Base-by-base conservation (phyloP, 1,140 invertebrate species). In the Vollenhovia emeryi region DNA sequence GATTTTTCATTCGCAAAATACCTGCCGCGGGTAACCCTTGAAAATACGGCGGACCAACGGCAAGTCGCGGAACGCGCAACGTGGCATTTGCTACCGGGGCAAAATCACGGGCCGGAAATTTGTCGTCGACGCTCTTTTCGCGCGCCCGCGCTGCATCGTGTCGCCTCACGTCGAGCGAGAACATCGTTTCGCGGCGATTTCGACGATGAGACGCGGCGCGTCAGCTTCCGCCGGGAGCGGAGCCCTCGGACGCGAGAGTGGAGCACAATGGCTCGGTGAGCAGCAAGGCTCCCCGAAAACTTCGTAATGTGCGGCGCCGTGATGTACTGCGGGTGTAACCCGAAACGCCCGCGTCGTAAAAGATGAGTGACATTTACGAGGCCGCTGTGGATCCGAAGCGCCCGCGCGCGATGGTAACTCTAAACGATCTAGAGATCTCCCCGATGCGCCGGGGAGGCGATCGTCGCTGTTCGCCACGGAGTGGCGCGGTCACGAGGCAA, bases 281-380 rank as follows among this genome's bases (percentile, higher is more conserved):
- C 33, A 62, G 62, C 45, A 59, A 59, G 48, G 48, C 36, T 59
- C 33, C 36, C 71, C 68, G 36, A 85, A 66, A 88, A 89, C 30
- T 85, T 85, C 18, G n/a, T 76, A 71, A 71, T 45, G 33, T 13
- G 18, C 74, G 33, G 21, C 60, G n/a, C 7, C 24, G 36, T 74
- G 82, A 88, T 87, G 66, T 75, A 80, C 64, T 18, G 52, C 76
- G 71, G 45, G 33, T 43, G 75, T 59, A 84, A 78, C 45, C 57
- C 73, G 64, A 48, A 57, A 66, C 79, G 52, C n/a, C 24, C 82
- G 64, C 36, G 86, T 86, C 89, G 68, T 90, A 88, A 90, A 90
- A 80, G 80, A 80, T 83, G 84, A 88, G 74, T 64, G 86, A 82
- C 88, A 45, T 90, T 90, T 90, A 90, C 69, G 84, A 83, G 86